A percentile compares a stretch with the other conserved stretches of the same genome.
phyloP scores from a whole-genome alignment of 2,888 invertebrate genomes.

The Thyatira batis region DNA sequence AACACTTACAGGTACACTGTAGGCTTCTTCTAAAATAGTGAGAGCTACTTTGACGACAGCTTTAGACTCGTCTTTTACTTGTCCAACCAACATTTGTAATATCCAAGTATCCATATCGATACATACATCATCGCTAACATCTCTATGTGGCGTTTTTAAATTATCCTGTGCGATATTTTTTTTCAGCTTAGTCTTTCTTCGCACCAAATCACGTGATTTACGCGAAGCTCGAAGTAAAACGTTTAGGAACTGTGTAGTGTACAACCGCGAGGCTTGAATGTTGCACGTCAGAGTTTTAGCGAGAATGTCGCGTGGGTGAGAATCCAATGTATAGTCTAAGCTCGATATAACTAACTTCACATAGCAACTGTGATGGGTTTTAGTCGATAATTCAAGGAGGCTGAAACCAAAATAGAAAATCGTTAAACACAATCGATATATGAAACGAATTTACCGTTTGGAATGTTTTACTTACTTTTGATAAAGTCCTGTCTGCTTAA shows the following conservation, averaged over 20 bases:
- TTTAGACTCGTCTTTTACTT: constrained; percentile 91
- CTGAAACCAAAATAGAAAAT: constrained; percentile 68
- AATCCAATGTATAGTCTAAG: constrained; percentile 92
- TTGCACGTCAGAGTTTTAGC: constrained; percentile 82
- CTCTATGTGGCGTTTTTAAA: constrained; percentile 50
- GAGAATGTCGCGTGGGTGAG: constrained; percentile 86
- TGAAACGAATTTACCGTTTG: not conserved
- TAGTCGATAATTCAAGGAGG: constrained; percentile 89
- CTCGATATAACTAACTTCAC: constrained; percentile 96
- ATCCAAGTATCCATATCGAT: constrained; percentile 93
- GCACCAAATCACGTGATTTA: constrained; percentile 67
- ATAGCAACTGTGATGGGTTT: constrained; percentile 94
- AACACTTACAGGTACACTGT: constrained; percentile 89
- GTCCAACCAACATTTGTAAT: constrained; percentile 90
- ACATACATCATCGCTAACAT: constrained; percentile 43
- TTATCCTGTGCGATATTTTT: constrained; percentile 59
- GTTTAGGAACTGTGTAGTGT: constrained; percentile 95
- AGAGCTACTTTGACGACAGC: constrained; percentile 91
- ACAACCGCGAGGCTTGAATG: constrained; percentile 85
- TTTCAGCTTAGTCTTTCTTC: constrained; percentile 70
- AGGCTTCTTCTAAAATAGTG: constrained; percentile 94
- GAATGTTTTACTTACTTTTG: constrained; percentile 82
- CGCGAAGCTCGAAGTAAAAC: constrained; percentile 90
- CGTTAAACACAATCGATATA: not conserved
- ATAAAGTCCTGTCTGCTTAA: constrained; percentile 89